These are phyloP conservation scores for Ditylenchus weischeri DNA, from an alignment of 2,888 invertebrate genomes.

Conservation along the genomic window DNA sequence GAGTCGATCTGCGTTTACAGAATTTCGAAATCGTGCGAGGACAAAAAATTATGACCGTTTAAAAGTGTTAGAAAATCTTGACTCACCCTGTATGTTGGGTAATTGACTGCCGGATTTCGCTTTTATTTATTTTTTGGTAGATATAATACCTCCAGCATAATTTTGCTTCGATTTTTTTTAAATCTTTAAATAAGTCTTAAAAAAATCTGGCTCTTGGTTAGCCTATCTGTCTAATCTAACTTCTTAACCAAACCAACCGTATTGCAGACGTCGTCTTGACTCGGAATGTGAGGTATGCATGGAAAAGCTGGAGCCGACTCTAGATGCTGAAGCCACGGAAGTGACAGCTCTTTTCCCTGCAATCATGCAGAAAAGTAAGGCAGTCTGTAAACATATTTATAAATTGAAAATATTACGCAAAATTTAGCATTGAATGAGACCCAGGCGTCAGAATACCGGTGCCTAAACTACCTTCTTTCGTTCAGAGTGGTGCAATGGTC, in stretches of 20 bases:
- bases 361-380: conserved; percentile 35
- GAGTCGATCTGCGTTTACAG: too few relatives aligned
- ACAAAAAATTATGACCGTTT: too few relatives aligned
- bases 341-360: conserved; percentile 36
- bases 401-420: too few relatives aligned
- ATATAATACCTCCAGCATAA: too few relatives aligned
- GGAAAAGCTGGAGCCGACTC: conserved; percentile 41
- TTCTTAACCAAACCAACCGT: conserved; percentile 3
- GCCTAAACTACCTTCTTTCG: conserved; percentile 43
- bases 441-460: conserved; percentile 38
- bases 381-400: too few relatives aligned
- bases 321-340: conserved; percentile 27
- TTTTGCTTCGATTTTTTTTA: neutral
- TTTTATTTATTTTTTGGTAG: too few relatives aligned
- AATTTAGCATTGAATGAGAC: conserved; percentile 48
- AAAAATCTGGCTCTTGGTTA: too few relatives aligned
- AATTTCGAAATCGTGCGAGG: too few relatives aligned
- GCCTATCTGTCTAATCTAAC: neutral
- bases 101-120: too few relatives aligned
- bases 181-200: neutral
- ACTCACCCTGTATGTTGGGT: too few relatives aligned
- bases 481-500: conserved; percentile 44
- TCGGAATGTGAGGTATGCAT: conserved; percentile 55
- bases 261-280: conserved; percentile 38
- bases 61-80: too few relatives aligned